These are phyloP conservation scores for Poeciliopsis infans DNA, from an alignment of 2,797 vertebrate genomes.

Conservation along the genomic window DNA sequence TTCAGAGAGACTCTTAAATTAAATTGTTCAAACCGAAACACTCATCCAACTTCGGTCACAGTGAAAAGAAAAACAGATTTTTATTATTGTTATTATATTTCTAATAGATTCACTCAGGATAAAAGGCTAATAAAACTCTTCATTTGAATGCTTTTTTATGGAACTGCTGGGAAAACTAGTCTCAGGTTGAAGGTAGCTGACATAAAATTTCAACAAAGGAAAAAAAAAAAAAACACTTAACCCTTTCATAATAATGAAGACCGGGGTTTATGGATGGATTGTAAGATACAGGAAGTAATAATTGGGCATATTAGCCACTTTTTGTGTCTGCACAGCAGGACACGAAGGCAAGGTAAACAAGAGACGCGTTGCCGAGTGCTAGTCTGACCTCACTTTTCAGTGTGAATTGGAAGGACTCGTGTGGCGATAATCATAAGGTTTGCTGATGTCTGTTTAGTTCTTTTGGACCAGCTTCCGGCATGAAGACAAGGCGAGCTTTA, in stretches of 20 bases:
- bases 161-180: neutral
- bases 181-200: neutral
- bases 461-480: neutral
- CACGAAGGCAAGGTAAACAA: neutral
- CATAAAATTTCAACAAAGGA: neutral
- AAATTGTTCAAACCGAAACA: neutral
- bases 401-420: neutral
- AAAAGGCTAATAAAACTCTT: neutral
- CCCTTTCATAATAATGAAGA: neutral
- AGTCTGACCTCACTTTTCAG: neutral
- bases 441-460: neutral
- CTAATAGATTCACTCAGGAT: neutral
- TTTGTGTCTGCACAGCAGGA: neutral
- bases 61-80: neutral
- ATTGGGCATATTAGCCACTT: neutral
- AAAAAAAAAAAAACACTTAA: neutral
- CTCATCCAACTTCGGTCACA: neutral
- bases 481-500: neutral
- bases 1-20: neutral
- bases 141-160: neutral
- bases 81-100: neutral
- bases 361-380: neutral
- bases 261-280: neutral
- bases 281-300: neutral
- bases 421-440: neutral